Evolutionary conservation across 2,113 vertebrate species (phyloP).

Genomic region (Tylochromis polylepis): DNA sequence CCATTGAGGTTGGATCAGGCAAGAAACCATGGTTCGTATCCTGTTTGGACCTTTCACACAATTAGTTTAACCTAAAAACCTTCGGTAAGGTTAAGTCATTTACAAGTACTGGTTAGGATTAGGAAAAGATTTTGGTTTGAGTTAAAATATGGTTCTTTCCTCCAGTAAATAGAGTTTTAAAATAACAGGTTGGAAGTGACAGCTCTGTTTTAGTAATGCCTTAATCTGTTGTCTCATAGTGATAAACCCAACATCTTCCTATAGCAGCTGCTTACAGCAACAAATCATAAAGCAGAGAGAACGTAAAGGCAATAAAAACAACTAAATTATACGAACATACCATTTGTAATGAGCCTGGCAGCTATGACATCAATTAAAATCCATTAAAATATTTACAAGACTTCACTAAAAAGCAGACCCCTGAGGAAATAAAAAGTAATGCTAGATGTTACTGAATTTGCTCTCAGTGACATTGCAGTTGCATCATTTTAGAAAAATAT

Average conservation of each 20-base stretch:
- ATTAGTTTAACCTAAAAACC: not conserved
- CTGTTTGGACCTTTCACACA: not conserved
- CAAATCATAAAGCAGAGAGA: not conserved
- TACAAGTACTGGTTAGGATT: not conserved
- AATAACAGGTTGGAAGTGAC: not conserved
- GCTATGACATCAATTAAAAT: constrained; percentile 7
- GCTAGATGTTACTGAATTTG: not conserved
- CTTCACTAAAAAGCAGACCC: not conserved
- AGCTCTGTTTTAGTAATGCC: not conserved
- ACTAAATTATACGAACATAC: not conserved
- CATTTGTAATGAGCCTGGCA: not conserved
- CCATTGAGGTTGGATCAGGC: not conserved
- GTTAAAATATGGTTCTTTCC: not conserved
- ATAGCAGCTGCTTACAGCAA: not conserved
- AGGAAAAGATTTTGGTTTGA: not conserved
- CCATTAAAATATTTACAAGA: not conserved
- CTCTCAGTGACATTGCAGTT: not conserved
- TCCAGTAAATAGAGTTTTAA: not conserved
- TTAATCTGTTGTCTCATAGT: not conserved
- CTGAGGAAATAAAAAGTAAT: not conserved
- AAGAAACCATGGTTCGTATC: not conserved
- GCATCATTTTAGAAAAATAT: constrained; percentile 1
- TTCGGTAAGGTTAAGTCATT: not conserved
- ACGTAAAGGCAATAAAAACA: not conserved
- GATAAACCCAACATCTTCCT: not conserved